Percentiles rank a stretch among this genome's conserved stretches.
phyloP scores from a whole-genome alignment of 1,140 invertebrate genomes.

The Leptinotarsa texana region DNA sequence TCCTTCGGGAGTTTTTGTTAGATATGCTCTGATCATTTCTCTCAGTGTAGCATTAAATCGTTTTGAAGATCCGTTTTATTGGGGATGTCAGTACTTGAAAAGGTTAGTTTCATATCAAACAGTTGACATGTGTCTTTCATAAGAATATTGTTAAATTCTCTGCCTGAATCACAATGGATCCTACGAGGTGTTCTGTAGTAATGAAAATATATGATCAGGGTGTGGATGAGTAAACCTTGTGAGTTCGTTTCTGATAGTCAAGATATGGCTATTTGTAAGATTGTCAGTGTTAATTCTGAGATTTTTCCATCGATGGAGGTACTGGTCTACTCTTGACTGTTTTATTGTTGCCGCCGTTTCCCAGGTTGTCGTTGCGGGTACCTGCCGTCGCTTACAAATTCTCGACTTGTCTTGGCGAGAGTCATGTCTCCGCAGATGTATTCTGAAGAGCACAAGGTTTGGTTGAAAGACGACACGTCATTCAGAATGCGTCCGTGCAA shows the following conservation, averaged over 20 bases:
- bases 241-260: slow-evolving; percentile 24
- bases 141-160: slow-evolving; percentile 23
- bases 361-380: too few relatives aligned
- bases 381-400: too few relatives aligned
- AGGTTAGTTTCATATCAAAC: slow-evolving; percentile 17
- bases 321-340: too few relatives aligned
- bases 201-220: slow-evolving; percentile 20
- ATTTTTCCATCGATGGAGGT: not conserved
- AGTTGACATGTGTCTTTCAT: slow-evolving; percentile 21
- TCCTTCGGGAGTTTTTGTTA: not conserved
- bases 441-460: too few relatives aligned
- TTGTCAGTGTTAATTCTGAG: not conserved
- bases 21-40: not conserved
- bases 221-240: slow-evolving; percentile 22
- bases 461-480: too few relatives aligned
- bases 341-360: too few relatives aligned
- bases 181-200: slow-evolving; percentile 23
- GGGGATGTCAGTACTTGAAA: not conserved
- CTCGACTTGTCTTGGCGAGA: too few relatives aligned
- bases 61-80: slow-evolving; percentile 36
- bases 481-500: too few relatives aligned
- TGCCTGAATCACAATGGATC: slow-evolving; percentile 19
- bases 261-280: slow-evolving; percentile 16
- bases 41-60: not conserved
- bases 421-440: too few relatives aligned